Evolutionary conservation across 2,888 invertebrate species (phyloP).

Genomic region (Thymelicus lineola): DNA sequence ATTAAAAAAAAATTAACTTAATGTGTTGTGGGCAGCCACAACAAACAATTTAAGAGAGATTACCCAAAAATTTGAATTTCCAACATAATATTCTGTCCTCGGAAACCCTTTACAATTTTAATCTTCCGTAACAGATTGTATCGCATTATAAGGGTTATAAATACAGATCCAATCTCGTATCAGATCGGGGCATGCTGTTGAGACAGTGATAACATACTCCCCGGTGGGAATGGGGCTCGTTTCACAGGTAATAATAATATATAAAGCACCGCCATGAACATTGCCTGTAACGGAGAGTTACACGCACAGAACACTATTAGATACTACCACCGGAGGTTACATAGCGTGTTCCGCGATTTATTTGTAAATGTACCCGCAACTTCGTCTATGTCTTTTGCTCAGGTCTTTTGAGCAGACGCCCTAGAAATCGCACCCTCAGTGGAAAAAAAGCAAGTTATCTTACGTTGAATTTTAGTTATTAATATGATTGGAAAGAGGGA

Average conservation of each 20-base stretch:
- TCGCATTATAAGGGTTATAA: neutral
- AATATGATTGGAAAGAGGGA: too few species aligned
- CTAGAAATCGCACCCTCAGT: too few species aligned
- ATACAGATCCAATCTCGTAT: conserved; percentile 3
- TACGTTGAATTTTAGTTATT: too few species aligned
- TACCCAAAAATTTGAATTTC: neutral
- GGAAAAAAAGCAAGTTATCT: too few species aligned
- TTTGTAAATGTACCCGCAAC: neutral
- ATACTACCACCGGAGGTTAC: neutral
- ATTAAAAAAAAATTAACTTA: too few species aligned
- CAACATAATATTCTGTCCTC: neutral
- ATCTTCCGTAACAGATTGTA: neutral
- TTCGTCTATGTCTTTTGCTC: too few species aligned
- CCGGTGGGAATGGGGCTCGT: neutral
- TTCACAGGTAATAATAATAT: conserved; percentile 27
- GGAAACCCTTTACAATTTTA: neutral
- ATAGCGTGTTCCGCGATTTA: neutral
- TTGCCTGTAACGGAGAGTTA: neutral
- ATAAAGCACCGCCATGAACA: conserved; percentile 19
- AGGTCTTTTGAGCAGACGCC: too few species aligned
- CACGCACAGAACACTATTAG: too few species aligned
- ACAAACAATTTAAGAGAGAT: neutral
- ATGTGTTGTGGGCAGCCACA: neutral
- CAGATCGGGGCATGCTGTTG: neutral
- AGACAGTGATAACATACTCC: conserved; percentile 14